These are phyloP conservation scores for Leptosomus discolor DNA, from an alignment of 2,113 vertebrate genomes.

Conservation along the genomic window DNA sequence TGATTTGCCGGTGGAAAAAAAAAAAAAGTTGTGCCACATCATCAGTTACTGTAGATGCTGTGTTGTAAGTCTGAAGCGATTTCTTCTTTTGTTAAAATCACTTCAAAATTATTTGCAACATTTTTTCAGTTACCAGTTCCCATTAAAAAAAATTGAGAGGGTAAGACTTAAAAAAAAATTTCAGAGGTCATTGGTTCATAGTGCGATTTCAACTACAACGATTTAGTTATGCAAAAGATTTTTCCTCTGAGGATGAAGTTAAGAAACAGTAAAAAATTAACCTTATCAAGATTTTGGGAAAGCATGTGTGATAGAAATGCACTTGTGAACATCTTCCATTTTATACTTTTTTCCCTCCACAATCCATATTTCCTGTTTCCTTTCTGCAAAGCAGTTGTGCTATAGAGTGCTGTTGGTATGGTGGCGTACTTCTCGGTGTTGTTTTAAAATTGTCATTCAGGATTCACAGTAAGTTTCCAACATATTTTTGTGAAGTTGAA, in stretches of 20 bases:
- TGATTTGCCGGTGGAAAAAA: constrained; percentile 2
- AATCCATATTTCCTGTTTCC: neutral
- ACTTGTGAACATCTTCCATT: neutral
- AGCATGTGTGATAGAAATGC: neutral
- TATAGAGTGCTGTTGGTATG: neutral
- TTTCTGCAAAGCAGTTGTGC: neutral
- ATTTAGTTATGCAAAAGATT: neutral
- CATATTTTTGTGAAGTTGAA: neutral
- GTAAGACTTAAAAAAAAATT: neutral
- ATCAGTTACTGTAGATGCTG: constrained; percentile 8
- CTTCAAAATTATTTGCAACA: neutral
- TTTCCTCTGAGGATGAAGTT: neutral
- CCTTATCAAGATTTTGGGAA: neutral
- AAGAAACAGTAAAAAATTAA: neutral
- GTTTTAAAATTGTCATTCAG: neutral
- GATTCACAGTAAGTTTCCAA: neutral
- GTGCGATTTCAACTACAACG: neutral
- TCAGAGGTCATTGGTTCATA: neutral
- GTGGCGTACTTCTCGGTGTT: neutral
- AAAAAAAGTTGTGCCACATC: constrained; percentile 34
- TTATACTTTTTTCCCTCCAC: neutral
- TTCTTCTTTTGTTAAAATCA: neutral
- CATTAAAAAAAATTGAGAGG: neutral
- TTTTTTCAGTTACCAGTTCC: neutral
- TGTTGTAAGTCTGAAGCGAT: neutral